Conservation (phyloP, 2,888 invertebrate species). For the Eurytoma adleriae region DNA sequence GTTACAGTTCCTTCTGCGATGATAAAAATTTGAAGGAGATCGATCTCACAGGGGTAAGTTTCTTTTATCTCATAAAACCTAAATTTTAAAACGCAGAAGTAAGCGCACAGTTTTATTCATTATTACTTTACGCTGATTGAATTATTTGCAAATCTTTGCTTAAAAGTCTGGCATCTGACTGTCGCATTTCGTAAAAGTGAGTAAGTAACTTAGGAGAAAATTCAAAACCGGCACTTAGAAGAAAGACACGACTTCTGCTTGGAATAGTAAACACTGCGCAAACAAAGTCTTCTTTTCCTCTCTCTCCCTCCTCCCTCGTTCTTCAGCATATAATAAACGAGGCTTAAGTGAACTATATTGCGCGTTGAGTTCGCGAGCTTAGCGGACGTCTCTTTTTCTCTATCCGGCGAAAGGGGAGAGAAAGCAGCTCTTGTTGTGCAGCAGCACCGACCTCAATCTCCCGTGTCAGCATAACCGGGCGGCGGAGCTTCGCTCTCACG, state of each 20-base stretch:
- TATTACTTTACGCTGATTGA: too few relatives aligned
- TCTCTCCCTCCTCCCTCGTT: not conserved
- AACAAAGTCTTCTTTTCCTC: not conserved
- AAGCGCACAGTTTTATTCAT: too few relatives aligned
- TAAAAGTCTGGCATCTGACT: too few relatives aligned
- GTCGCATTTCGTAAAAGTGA: not conserved
- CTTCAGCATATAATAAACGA: too few relatives aligned
- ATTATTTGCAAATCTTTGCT: too few relatives aligned
- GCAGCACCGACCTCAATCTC: constrained; percentile 59
- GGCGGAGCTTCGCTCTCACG: constrained; percentile 7
- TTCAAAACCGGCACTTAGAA: constrained; percentile 21
- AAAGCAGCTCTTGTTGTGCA: not conserved
- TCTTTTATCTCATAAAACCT: not conserved
- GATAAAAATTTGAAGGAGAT: constrained; percentile 72
- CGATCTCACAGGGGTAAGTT: constrained; percentile 69
- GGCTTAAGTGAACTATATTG: too few relatives aligned
- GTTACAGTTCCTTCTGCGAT: constrained; percentile 83
- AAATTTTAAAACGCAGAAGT: too few relatives aligned
- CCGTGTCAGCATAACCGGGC: constrained; percentile 62
- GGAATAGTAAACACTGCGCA: constrained; percentile 40
- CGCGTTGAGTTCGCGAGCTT: too few relatives aligned
- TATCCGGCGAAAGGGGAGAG: not conserved
- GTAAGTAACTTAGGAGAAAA: not conserved
- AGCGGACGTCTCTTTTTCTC: too few relatives aligned
- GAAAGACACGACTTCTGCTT: constrained; percentile 19